Evolutionary conservation across 2,888 invertebrate species (phyloP), one percentile per base, ranked within the genome.

Genomic region (Ectemnius cavifrons): DNA sequence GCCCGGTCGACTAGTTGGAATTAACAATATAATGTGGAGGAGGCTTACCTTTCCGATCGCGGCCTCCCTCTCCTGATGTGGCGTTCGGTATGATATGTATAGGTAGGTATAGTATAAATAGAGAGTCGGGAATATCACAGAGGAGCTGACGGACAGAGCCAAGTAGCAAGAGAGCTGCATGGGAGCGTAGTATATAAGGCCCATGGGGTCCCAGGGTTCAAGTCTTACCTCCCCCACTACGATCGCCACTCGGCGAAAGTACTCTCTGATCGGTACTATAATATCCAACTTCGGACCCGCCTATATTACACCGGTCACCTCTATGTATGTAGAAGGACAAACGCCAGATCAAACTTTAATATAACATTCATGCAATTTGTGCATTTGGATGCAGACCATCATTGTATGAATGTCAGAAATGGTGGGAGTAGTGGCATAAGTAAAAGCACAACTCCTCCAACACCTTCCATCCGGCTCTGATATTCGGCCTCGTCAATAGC

Each of bases 181-280:
- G 84, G 77, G 75, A 77, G 77, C 81, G 79, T 83, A 80, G 88
- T 88, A 86, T 88, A 87, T 89, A 87, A 81, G 85, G 85, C 84
- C 85, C 85, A 86, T 84, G 83, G 77, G 85, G 86, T 82, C 88
- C 83, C 87, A 85, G 88, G 84, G 86, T 87, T 87, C 86, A 86
- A 88, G 88, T 88, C 89, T 82, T 85, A 77, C 84, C 86, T 88
- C 89, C 85, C 87, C 87, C 83, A 84, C 86, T 84, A 83, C 83
- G 78, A 70, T 27, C 63, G 56, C 67, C 58, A 80, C 84, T 83
- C 81, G 87, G 89, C 88, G 89, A 89, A 89, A 89, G 89, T 89
- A 89, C 86, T 84, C 83, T 77, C 80, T 78, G 85, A 85, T 86
- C 84, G 76, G 74, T 79, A 79, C 82, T 80, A 77, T 78, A 79